Evolutionary conservation across 2,113 vertebrate genomes (phyloP).

Genomic region (Tachysurus vachellii): DNA sequence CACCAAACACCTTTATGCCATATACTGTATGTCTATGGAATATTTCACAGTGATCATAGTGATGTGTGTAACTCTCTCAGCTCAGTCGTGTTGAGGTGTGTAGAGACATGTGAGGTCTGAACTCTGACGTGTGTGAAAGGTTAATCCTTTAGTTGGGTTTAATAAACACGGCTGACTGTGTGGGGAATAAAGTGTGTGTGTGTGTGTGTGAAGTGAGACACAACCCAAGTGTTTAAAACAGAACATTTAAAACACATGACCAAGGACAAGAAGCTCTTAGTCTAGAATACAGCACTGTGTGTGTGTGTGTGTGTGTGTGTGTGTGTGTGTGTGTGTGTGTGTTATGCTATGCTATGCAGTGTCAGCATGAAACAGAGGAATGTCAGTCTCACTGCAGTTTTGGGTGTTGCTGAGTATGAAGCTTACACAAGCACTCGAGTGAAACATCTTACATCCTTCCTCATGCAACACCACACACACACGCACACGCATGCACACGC

Average conservation of each 20-base stretch:
- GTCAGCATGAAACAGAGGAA: constrained; percentile 37
- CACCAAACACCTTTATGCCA: no score
- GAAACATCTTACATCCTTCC: constrained; percentile 31
- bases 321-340: constrained; percentile 8
- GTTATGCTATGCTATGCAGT: neutral
- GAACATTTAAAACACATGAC: neutral
- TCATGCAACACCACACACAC: neutral
- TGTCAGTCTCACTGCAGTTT: constrained; percentile 39
- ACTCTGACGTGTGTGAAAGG: no score
- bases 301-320: neutral
- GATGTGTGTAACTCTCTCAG: no score
- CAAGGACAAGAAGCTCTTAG: neutral
- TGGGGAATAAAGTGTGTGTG: neutral
- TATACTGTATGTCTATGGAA: no score
- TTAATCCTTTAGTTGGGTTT: neutral
- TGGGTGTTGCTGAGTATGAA: constrained; percentile 46
- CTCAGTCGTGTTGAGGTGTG: neutral
- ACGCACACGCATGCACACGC: no score
- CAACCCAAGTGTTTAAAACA: no score
- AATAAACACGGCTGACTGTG: neutral
- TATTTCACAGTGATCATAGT: no score
- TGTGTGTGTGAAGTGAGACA: neutral
- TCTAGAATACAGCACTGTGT: neutral
- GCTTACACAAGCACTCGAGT: constrained; percentile 51
- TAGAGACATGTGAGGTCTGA: neutral